phyloP scores from a whole-genome alignment of 2,888 invertebrate genomes.

The Phortica magna region DNA sequence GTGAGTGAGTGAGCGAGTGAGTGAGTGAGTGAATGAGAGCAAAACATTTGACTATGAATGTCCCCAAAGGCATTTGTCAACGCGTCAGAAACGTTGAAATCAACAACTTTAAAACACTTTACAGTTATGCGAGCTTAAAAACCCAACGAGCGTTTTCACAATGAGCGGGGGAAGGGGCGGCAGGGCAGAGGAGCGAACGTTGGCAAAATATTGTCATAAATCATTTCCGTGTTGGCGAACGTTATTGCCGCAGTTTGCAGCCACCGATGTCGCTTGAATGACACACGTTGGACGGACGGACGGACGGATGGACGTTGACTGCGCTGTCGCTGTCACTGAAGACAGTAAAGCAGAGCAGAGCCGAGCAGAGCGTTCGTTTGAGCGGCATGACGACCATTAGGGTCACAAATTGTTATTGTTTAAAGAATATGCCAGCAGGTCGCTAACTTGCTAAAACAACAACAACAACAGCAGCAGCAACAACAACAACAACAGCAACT shows the following conservation, averaged over 20 bases:
- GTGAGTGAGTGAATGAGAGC: not conserved
- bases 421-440: not conserved
- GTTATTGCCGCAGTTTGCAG: slow-evolving; percentile 58
- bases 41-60: not conserved
- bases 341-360: no score
- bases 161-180: not conserved
- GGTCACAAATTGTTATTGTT: slow-evolving; percentile 15
- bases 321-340: no score
- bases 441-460: not conserved
- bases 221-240: slow-evolving; percentile 50
- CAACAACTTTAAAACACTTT: slow-evolving; percentile 63
- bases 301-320: not conserved
- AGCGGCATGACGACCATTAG: slow-evolving; percentile 2
- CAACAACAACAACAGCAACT: not conserved
- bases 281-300: slow-evolving; percentile 55
- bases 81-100: not conserved
- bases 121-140: slow-evolving; percentile 54
- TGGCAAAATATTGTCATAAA: slow-evolving; percentile 54
- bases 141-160: not conserved
- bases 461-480: no score
- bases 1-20: no score
- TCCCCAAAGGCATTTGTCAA: slow-evolving; percentile 18
- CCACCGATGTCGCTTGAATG: slow-evolving; percentile 62
- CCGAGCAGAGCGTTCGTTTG: not conserved
- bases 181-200: not conserved